Base-by-base conservation (phyloP, 2,888 invertebrate genomes). In the Melanostoma mellinum region DNA sequence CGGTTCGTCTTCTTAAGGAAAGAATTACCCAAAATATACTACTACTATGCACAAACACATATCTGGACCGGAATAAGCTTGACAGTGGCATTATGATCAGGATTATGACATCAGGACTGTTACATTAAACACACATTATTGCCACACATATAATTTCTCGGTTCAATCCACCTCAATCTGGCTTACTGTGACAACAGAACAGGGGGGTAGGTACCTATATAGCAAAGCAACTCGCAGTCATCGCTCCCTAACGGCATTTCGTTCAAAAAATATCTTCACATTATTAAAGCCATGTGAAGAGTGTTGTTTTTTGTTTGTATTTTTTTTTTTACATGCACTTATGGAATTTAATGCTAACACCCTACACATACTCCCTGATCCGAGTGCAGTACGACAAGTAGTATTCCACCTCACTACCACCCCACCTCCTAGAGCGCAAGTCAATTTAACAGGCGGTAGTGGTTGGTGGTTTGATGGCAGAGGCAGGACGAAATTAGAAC, bases 71-170 rank as follows among this genome's bases (percentile, higher is more conserved):
- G 68, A 82, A 77, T 82, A 82, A 82, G 82, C 82, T 69, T 73
- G 82, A 73, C 82, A 82, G 77, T 42, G 46, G 73, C 68, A 77
- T 77, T 82, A 77, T 82, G 69, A 82, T 73, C 73, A 77, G 82
- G 77, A 82, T 82, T 82, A 82, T 82, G 73, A 77, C 82, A 77
- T 82, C 77, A 82, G 73, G 77, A 82, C 67, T 77, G 81, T 77
- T 63, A 82, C 81, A 82, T 82, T 82, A 82, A 82, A 77, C 77
- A 77, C 81, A 82, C 81, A 82, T 82, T 82, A 77, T 77, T 82
- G 77, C 82, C 82, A 77, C 82, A 82, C 82, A 82, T 82, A 82
- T 77, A 77, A 82, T 77, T 82, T 82, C 68, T 73, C 73, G 82
- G 77, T 82, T 82, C 77, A 68, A 68, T 82, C 63, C 82, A 77